Percentiles rank a stretch among this genome's conserved stretches.
phyloP scores from a whole-genome alignment of 2,888 invertebrate species.

The Timandra comae region DNA sequence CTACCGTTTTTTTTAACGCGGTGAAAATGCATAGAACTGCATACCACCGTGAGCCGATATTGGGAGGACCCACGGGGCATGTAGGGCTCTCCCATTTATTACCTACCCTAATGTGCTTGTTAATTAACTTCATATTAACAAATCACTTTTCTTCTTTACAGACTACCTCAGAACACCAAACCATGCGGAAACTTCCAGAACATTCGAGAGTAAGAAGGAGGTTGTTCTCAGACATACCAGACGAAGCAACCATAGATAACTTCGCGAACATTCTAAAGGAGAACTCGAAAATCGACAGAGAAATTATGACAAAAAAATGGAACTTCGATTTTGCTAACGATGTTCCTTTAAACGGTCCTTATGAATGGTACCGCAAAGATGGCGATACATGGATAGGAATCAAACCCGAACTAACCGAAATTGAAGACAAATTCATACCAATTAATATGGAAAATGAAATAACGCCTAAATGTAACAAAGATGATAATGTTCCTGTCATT shows the following conservation, averaged over 20 bases:
- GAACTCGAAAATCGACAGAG: constrained; percentile 24
- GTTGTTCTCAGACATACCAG: constrained; percentile 45
- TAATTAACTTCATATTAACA: too few species aligned
- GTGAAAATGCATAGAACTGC: too few species aligned
- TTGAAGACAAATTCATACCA: constrained; percentile 15
- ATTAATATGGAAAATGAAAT: constrained; percentile 34
- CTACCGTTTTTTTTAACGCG: too few species aligned
- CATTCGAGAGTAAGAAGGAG: constrained; percentile 44
- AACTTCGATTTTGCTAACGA: constrained; percentile 77
- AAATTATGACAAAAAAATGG: constrained; percentile 57
- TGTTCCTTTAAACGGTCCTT: constrained; percentile 52
- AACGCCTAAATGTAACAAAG: constrained; percentile 34
- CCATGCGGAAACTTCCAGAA: constrained; percentile 35
- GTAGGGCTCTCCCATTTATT: too few species aligned
- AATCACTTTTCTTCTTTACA: constrained; percentile 39
- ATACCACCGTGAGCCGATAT: too few species aligned
- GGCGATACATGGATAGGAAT: constrained; percentile 34
- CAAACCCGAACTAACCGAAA: constrained; percentile 7
- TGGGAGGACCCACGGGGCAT: too few species aligned
- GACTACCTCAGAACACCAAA: constrained; percentile 40
- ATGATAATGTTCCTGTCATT: constrained; percentile 20
- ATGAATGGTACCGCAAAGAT: constrained; percentile 56
- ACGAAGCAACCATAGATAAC: constrained; percentile 44
- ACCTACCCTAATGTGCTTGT: too few species aligned
- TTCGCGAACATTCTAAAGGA: constrained; percentile 44